These are phyloP conservation scores for Lacanobia wlatinum DNA, from an alignment of 2,888 invertebrate species.

Conservation along the genomic window DNA sequence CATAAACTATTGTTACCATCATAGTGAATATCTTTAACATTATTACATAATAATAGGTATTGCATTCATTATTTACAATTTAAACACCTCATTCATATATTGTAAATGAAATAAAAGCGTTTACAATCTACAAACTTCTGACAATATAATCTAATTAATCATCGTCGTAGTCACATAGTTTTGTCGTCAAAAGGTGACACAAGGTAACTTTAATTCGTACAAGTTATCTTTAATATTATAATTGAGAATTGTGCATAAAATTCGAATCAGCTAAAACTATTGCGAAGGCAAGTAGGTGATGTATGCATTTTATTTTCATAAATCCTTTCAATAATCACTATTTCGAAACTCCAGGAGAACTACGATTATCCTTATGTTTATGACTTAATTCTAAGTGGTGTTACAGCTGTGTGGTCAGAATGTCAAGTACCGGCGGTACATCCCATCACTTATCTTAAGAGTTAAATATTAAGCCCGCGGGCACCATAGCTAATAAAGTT, in stretches of 20 bases:
- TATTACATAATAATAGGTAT: constrained; percentile 65
- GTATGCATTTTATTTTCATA: constrained; percentile 79
- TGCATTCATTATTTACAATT: constrained; percentile 70
- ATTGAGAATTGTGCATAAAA: constrained; percentile 84
- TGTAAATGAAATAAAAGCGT: constrained; percentile 61
- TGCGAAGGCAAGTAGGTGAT: constrained; percentile 89
- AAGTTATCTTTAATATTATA: constrained; percentile 74
- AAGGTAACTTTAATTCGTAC: constrained; percentile 86
- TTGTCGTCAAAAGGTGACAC: constrained; percentile 73
- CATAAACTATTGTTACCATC: constrained; percentile 69
- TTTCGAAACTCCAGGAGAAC: constrained; percentile 76
- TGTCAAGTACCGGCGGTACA: constrained; percentile 69
- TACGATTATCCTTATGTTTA: constrained; percentile 71
- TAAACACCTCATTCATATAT: constrained; percentile 64
- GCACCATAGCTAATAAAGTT: constrained; percentile 76
- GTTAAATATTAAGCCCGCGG: constrained; percentile 72
- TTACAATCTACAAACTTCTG: constrained; percentile 63
- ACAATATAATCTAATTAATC: constrained; percentile 63
- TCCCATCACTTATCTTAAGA: constrained; percentile 72
- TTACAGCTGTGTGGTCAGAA: constrained; percentile 82
- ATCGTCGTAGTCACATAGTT: constrained; percentile 67
- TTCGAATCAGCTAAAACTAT: constrained; percentile 84
- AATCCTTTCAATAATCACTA: constrained; percentile 70
- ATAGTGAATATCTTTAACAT: constrained; percentile 71
- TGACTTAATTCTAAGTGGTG: constrained; percentile 84